phyloP scores from a whole-genome alignment of 2,113 vertebrate genomes.

The Nycticorax nycticorax region DNA sequence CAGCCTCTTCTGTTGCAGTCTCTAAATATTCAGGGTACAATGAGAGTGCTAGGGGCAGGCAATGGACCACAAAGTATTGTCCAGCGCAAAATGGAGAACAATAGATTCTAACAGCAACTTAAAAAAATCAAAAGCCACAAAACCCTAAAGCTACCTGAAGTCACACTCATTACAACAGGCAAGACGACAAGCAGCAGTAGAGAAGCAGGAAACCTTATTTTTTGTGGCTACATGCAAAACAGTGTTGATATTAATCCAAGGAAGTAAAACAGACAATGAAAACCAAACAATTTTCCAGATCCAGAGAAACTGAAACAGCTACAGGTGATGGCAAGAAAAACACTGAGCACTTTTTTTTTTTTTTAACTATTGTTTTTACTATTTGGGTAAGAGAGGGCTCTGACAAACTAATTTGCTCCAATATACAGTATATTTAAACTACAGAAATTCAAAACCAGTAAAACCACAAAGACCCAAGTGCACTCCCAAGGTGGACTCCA shows the following conservation, averaged over 20 bases:
- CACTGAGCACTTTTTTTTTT: neutral
- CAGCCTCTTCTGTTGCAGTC: neutral
- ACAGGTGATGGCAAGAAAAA: neutral
- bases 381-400: neutral
- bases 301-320: neutral
- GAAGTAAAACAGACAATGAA: neutral
- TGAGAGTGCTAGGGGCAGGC: neutral
- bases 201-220: neutral
- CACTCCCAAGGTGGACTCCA: neutral
- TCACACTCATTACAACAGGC: neutral
- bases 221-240: neutral
- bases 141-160: neutral
- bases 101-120: neutral
- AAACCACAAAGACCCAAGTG: neutral
- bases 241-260: neutral
- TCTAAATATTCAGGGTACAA: neutral
- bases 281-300: neutral
- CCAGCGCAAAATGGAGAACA: neutral
- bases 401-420: neutral
- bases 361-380: slow-evolving; percentile 7
- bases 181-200: neutral
- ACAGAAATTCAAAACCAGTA: neutral
- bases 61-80: neutral
- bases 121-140: neutral
- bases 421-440: neutral